Percentiles rank a stretch among this genome's conserved stretches.
Conservation (phyloP, 1,140 invertebrate genomes). For the Cydia amplana region DNA sequence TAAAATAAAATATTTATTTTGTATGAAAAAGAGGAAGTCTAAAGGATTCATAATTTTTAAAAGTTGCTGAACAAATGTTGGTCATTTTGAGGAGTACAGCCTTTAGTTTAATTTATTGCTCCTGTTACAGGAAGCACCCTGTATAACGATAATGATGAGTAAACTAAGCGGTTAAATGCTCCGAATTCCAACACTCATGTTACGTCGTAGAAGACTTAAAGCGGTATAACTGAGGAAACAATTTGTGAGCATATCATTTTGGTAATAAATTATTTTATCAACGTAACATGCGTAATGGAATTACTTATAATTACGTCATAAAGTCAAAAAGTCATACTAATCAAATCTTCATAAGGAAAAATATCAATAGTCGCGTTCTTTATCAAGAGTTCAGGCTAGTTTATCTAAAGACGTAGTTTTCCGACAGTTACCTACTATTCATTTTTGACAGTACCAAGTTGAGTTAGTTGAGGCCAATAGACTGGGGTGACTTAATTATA, state of each 20-base stretch:
- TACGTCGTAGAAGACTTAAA: too few relatives aligned
- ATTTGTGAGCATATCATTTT: neutral
- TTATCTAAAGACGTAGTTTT: slow-evolving; percentile 24
- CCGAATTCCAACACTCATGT: too few relatives aligned
- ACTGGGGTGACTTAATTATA: too few relatives aligned
- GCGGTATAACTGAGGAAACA: neutral
- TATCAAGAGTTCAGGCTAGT: slow-evolving; percentile 30
- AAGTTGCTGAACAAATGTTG: too few relatives aligned
- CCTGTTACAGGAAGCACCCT: too few relatives aligned
- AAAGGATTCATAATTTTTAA: too few relatives aligned
- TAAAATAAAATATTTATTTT: too few relatives aligned
- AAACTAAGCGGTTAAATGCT: too few relatives aligned
- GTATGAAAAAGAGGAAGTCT: too few relatives aligned
- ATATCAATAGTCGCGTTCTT: slow-evolving; percentile 7
- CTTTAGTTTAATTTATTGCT: too few relatives aligned
- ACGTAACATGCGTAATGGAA: neutral
- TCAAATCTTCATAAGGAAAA: slow-evolving; percentile 1
- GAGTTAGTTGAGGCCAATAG: neutral
- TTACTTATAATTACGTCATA: neutral
- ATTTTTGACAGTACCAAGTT: neutral
- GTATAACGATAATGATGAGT: too few relatives aligned
- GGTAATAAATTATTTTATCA: neutral
- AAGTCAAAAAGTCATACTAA: neutral
- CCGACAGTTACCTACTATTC: slow-evolving; percentile 3
- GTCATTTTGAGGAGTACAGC: too few relatives aligned